Conservation (phyloP, 2,797 vertebrate genomes). For the Parambassis ranga region DNA sequence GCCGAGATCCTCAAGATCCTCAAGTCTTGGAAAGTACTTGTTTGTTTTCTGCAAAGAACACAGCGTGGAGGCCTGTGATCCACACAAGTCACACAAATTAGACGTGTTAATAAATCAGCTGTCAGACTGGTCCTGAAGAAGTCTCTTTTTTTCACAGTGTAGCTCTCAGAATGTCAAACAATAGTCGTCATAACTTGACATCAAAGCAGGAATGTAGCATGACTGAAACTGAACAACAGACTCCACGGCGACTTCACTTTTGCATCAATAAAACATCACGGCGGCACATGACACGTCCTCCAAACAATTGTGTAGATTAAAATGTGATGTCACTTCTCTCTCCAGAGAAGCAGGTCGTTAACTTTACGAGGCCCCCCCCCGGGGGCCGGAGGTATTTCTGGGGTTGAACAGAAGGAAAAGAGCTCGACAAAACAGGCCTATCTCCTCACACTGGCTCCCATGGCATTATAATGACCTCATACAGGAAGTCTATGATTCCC, state of each 20-base stretch:
- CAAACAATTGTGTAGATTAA: conserved; percentile 64
- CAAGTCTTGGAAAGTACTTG: conserved; percentile 42
- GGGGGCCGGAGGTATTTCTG: conserved; percentile 72
- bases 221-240: conserved; percentile 10
- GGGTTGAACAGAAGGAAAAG: conserved; percentile 69
- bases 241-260: conserved; percentile 2
- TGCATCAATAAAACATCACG: conserved; percentile 44
- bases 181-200: conserved; percentile 11
- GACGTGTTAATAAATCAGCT: conserved; percentile 42
- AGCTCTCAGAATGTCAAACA: conserved; percentile 15
- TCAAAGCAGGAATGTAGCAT: conserved; percentile 4
- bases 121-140: neutral
- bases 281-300: conserved; percentile 38
- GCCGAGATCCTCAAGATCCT: conserved; percentile 55
- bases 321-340: conserved; percentile 75
- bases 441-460: conserved; percentile 69
- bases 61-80: conserved; percentile 46
- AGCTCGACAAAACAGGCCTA: conserved; percentile 78
- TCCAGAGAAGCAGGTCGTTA: conserved; percentile 65
- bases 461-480: conserved; percentile 79
- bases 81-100: conserved; percentile 37
- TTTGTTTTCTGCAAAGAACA: conserved; percentile 61
- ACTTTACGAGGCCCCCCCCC: conserved; percentile 69
- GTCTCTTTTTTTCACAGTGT: conserved; percentile 3
- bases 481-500: conserved; percentile 78